phyloP scores from a whole-genome alignment of 2,113 vertebrate genomes.

The Cyprinodon brontotheroides region DNA sequence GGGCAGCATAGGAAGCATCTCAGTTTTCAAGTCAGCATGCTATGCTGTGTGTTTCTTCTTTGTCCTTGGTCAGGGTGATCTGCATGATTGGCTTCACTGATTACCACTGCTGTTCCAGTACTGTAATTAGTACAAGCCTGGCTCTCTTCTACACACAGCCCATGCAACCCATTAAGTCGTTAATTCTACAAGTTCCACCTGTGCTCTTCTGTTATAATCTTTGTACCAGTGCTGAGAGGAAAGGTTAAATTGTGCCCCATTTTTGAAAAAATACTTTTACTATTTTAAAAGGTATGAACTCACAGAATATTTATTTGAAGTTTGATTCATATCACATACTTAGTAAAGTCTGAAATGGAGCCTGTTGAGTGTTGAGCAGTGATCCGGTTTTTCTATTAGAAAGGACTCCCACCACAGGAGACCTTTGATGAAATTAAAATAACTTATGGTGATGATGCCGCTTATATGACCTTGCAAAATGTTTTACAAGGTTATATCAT shows the following conservation, averaged over 20 bases:
- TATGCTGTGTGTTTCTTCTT: slow-evolving; percentile 10
- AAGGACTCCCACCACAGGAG: too few species aligned
- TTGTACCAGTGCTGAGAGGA: slow-evolving; percentile 22
- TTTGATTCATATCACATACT: neutral
- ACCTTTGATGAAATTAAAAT: too few species aligned
- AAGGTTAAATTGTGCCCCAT: slow-evolving; percentile 11
- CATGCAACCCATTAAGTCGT: slow-evolving; percentile 48
- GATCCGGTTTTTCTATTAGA: too few species aligned
- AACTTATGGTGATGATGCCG: too few species aligned
- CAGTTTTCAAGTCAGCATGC: slow-evolving; percentile 3
- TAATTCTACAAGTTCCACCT: slow-evolving; percentile 51
- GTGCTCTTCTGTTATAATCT: slow-evolving; percentile 21
- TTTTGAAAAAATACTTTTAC: slow-evolving; percentile 32
- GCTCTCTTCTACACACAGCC: slow-evolving; percentile 38
- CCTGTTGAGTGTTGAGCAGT: too few species aligned
- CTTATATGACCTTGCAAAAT: too few species aligned
- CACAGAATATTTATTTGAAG: neutral
- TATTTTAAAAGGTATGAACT: neutral
- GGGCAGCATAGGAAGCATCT: neutral
- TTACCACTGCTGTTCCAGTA: slow-evolving; percentile 18
- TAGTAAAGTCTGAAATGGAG: neutral
- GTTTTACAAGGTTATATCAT: too few species aligned
- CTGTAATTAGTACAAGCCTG: slow-evolving; percentile 47
- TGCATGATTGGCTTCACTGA: slow-evolving; percentile 15
- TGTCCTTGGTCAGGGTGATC: slow-evolving; percentile 18